phyloP scores from a whole-genome alignment of 2,113 vertebrate species.

The Rhabdornis inornatus region DNA sequence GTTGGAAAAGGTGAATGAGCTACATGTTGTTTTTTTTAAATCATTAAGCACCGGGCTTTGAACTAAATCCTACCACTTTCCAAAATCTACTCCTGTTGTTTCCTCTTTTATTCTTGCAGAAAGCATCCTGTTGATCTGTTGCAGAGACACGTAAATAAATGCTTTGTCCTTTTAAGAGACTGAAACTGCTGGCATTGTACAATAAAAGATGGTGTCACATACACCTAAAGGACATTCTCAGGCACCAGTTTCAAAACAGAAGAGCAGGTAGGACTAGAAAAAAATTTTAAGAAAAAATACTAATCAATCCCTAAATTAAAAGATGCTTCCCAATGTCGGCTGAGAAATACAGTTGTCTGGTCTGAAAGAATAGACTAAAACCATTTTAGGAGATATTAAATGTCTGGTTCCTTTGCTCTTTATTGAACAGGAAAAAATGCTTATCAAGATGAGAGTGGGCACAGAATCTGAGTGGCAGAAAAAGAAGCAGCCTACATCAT shows the following conservation, averaged over 20 bases:
- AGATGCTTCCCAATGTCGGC: background rate
- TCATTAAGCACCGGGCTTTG: background rate
- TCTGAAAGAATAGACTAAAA: background rate
- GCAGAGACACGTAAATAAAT: background rate
- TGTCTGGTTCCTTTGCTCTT: background rate
- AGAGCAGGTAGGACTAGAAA: background rate
- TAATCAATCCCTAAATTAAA: background rate
- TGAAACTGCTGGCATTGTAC: background rate
- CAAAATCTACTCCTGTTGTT: background rate
- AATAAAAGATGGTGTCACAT: background rate
- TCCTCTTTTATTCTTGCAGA: background rate
- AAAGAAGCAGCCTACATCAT: background rate
- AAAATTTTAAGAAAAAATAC: background rate
- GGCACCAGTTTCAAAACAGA: background rate
- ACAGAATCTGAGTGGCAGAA: background rate
- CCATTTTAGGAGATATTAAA: background rate
- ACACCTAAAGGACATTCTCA: background rate
- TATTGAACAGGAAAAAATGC: background rate
- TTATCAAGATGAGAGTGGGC: background rate
- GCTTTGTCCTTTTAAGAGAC: background rate
- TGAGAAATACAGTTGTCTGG: background rate
- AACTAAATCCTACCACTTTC: background rate
- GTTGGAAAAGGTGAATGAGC: background rate
- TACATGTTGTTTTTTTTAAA: background rate
- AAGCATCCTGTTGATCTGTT: background rate